Percentiles rank a stretch among this genome's conserved stretches.
These are phyloP conservation scores for Steinernema feltiae DNA, from an alignment of 1,140 invertebrate genomes.

Conservation along the genomic window DNA sequence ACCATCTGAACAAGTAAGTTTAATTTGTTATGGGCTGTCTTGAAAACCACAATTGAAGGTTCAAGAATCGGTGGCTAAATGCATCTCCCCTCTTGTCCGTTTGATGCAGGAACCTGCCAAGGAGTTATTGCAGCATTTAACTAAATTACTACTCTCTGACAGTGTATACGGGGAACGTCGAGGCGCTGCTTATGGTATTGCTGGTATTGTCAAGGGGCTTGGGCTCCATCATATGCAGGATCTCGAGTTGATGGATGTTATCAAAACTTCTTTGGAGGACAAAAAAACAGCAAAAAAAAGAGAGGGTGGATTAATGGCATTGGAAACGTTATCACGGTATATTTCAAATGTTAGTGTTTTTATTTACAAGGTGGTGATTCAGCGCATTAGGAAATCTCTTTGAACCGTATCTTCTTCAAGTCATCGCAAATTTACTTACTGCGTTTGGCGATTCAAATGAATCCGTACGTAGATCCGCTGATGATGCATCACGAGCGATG, in stretches of 20 bases:
- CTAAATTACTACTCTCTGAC: slow-evolving; percentile 80
- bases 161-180: slow-evolving; percentile 93
- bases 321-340: slow-evolving; percentile 87
- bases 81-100: slow-evolving; percentile 82
- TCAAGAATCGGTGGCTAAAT: slow-evolving; percentile 94
- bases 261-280: not conserved
- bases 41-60: slow-evolving; percentile 64
- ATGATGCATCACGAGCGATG: slow-evolving; percentile 75
- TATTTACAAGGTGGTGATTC: not conserved
- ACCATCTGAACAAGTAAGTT: slow-evolving; percentile 86
- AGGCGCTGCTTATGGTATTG: slow-evolving; percentile 80
- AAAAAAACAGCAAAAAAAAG: slow-evolving; percentile 19
- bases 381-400: slow-evolving; percentile 66
- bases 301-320: slow-evolving; percentile 91
- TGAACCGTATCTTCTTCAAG: slow-evolving; percentile 96
- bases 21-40: slow-evolving; percentile 21
- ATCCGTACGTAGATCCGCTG: slow-evolving; percentile 70
- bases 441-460: slow-evolving; percentile 92
- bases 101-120: slow-evolving; percentile 83
- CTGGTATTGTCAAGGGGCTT: slow-evolving; percentile 83
- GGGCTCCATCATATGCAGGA: slow-evolving; percentile 61
- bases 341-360: not conserved
- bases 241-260: not conserved
- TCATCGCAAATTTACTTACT: slow-evolving; percentile 83
- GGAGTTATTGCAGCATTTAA: slow-evolving; percentile 76